Evolutionary conservation across 2,797 vertebrate genomes (phyloP), one percentile per base, ranked within the genome.

Genomic region (Podarcis siculus): DNA sequence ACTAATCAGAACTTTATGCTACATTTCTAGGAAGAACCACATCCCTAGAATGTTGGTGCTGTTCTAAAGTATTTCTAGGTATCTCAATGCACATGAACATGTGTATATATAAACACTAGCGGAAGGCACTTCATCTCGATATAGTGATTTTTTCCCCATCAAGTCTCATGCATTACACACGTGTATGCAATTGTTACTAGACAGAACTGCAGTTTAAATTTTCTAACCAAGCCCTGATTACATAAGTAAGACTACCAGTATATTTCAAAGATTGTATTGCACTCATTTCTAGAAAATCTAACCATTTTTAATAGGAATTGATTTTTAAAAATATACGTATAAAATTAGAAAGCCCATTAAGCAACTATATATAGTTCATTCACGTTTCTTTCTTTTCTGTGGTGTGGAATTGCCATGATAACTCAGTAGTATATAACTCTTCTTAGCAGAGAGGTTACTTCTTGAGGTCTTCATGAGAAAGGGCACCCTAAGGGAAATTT

Each of bases 1-100:
- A 91, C 35, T 90, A 92, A 95, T 86, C 93, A 90, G 78, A 87
- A 95, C 92, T 86, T 80, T 90, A n/a, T 35, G 80, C 85, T 90
- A 78, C 58, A 91, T 93, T 97, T 97, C 97, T 94, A 96, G 95
- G 97, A 97, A 97, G 95, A 96, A 96, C 95, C 96, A 96, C 95
- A 95, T 92, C 90, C 87, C 75, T 90, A 95, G 84, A 83, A 94
- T 87, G 93, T 88, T 37, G 45, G 15, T 10, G 79, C 55, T 88
- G 85, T 78, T 79, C 86, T 82, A 91, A 91, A 93, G 37, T 93
- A 94, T 95, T 97, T 97, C 96, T 97, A 95, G 94, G 96, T 97
- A 97, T 88, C 87, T 83, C 87, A 92, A 91, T n/a, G 93, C 84
- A 67, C 3, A 78, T 32, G 64, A 55, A 78, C 73, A 71, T 82